phyloP scores from a whole-genome alignment of 2,888 invertebrate species.

The Diarsia mendica region DNA sequence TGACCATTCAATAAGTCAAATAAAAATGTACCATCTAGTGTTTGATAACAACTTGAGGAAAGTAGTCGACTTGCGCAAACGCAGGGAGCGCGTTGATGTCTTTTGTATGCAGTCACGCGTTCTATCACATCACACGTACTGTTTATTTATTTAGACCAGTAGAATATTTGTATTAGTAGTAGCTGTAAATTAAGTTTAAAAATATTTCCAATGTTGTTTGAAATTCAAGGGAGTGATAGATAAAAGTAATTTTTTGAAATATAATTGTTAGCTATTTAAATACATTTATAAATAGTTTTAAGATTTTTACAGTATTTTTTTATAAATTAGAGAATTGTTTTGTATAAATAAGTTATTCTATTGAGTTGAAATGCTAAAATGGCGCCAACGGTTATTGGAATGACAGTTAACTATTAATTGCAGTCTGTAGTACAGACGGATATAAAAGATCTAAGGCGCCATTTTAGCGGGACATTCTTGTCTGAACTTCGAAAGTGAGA shows the following conservation, averaged over 20 bases:
- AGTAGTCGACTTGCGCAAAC: constrained; percentile 68
- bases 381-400: too few relatives aligned
- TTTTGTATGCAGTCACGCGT: constrained; percentile 70
- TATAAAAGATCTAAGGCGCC: too few relatives aligned
- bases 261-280: too few relatives aligned
- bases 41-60: constrained; percentile 48
- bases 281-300: too few relatives aligned
- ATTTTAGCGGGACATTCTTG: too few relatives aligned
- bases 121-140: constrained; percentile 5
- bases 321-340: too few relatives aligned
- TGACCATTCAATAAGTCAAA: constrained; percentile 41
- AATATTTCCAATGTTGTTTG: background rate
- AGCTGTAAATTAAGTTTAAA: background rate
- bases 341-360: too few relatives aligned
- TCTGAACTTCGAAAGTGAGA: too few relatives aligned
- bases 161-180: background rate
- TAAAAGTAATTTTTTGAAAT: background rate
- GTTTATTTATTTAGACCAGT: constrained; percentile 27
- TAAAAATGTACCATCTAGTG: constrained; percentile 40
- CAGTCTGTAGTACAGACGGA: too few relatives aligned
- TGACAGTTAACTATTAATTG: too few relatives aligned
- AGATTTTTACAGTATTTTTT: too few relatives aligned
- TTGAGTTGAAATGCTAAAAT: too few relatives aligned
- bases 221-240: background rate
- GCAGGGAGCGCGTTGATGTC: constrained; percentile 77